A percentile compares a stretch with the other conserved stretches of the same genome.
Evolutionary conservation across 2,113 vertebrate species (phyloP).

Genomic region (Cichladusa arquata): DNA sequence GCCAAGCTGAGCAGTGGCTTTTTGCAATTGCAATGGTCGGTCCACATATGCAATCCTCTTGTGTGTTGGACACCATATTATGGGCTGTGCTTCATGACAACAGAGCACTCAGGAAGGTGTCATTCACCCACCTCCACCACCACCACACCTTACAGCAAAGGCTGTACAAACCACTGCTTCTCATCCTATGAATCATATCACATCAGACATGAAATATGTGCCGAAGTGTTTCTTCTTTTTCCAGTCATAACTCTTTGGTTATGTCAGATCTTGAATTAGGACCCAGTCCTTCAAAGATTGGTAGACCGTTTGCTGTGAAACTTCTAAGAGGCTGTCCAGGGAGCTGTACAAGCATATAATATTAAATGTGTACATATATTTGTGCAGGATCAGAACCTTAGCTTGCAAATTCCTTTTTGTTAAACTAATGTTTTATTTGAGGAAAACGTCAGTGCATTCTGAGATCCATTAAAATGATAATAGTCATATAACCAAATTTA

Average conservation of each 20-base stretch:
- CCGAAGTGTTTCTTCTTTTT: background rate
- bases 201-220: background rate
- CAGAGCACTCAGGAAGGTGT: fast-evolving
- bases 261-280: background rate
- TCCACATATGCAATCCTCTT: background rate
- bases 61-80: fast-evolving
- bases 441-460: background rate
- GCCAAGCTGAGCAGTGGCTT: background rate
- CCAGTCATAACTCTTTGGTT: background rate
- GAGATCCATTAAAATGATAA: background rate
- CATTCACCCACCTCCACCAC: fast-evolving
- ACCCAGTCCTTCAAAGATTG: background rate
- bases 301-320: background rate
- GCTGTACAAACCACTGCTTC: background rate
- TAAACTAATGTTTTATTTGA: background rate
- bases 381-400: background rate
- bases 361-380: background rate
- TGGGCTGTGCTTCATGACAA: background rate
- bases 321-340: background rate
- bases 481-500: background rate
- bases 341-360: background rate
- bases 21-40: background rate
- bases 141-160: background rate
- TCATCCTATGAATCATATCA: background rate
- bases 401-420: background rate